These are phyloP conservation scores for Drosophila recens DNA, from an alignment of 2,888 invertebrate species.

Conservation along the genomic window DNA sequence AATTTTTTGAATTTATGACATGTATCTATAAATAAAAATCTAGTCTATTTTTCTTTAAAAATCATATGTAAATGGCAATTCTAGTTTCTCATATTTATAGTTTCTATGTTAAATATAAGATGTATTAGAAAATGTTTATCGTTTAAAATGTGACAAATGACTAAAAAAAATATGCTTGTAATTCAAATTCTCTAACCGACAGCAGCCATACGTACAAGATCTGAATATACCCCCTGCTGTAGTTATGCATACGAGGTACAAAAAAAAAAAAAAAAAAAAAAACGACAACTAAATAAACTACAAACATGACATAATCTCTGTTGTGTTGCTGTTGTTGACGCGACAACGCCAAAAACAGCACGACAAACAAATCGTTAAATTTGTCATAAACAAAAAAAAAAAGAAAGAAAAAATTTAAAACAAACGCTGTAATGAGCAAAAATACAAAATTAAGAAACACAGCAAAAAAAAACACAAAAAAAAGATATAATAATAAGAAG, in stretches of 20 bases:
- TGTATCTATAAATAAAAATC: no score
- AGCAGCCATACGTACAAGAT: not conserved
- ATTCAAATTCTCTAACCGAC: not conserved
- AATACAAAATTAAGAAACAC: slow-evolving; percentile 1
- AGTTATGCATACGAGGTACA: slow-evolving; percentile 8
- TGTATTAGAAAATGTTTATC: not conserved
- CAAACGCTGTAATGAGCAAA: slow-evolving; percentile 15
- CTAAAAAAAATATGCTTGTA: not conserved
- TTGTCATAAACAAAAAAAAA: slow-evolving; percentile 47
- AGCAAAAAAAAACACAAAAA: slow-evolving; percentile 5
- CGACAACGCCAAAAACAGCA: slow-evolving; percentile 36
- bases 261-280: slow-evolving; percentile 4
- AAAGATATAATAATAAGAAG: slow-evolving; percentile 21
- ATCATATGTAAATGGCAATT: not conserved
- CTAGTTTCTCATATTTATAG: not conserved
- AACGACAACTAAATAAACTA: slow-evolving; percentile 45
- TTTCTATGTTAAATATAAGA: not conserved
- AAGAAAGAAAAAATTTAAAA: not conserved
- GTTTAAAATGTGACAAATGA: not conserved
- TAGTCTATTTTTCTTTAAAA: no score
- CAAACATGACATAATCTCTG: slow-evolving; percentile 70
- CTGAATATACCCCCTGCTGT: slow-evolving; percentile 6
- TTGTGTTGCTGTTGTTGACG: slow-evolving; percentile 27
- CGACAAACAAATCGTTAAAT: slow-evolving; percentile 50
- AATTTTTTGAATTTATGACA: no score